Evolutionary conservation across 1,140 invertebrate genomes (phyloP).

Genomic region (Dryas iulia): DNA sequence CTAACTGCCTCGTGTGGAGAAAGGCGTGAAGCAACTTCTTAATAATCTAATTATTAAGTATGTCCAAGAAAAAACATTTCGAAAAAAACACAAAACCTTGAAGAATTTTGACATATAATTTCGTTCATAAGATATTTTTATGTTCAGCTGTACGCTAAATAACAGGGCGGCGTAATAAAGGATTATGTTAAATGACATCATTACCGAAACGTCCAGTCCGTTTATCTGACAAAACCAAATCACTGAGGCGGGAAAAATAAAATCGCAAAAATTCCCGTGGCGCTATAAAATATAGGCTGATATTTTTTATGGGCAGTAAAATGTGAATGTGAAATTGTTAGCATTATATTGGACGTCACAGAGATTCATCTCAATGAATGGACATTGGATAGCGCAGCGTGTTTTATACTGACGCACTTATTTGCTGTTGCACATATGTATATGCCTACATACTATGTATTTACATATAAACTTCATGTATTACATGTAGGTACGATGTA

Average conservation of each 20-base stretch:
- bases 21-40: no score
- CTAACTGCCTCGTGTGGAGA: no score
- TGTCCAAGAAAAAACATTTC: no score
- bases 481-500: not conserved
- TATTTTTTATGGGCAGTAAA: slow-evolving; percentile 63
- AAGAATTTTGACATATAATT: not conserved
- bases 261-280: slow-evolving; percentile 40
- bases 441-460: not conserved
- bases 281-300: slow-evolving; percentile 50
- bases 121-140: not conserved
- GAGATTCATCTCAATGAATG: slow-evolving; percentile 37
- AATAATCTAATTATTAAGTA: no score
- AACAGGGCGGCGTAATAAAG: slow-evolving; percentile 9
- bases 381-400: not conserved
- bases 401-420: slow-evolving; percentile 1
- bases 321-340: slow-evolving; percentile 52
- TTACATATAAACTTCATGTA: not conserved
- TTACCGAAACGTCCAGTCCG: slow-evolving; percentile 30
- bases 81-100: no score
- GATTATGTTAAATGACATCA: slow-evolving; percentile 25
- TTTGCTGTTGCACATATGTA: not conserved
- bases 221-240: slow-evolving; percentile 34
- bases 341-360: slow-evolving; percentile 36
- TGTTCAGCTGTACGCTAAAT: not conserved
- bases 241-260: slow-evolving; percentile 42